Evolutionary conservation across 2,113 vertebrate genomes (phyloP), one percentile per base, ranked within the genome.

Genomic region (Platichthys flesus): DNA sequence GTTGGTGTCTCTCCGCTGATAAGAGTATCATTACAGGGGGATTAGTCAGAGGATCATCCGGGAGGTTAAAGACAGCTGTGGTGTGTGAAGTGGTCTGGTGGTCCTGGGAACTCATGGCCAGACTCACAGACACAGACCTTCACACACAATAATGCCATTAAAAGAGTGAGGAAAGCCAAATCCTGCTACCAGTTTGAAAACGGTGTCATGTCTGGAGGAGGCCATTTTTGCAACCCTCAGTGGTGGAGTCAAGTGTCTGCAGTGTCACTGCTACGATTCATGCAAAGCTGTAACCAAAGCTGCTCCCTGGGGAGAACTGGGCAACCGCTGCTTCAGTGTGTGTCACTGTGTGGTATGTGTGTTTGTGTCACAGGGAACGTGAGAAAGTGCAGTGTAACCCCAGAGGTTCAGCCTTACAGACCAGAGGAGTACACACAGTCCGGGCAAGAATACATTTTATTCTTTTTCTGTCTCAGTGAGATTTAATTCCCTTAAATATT

Each of bases 51-150:
- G 74, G 85, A 86, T 87, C 81, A 87, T 80, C 66, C 76, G 60
- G 74, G 69, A 77, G 78, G 71, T 70, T 67, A 42, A 52, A 81
- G 82, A 87, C 91, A 91, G 89, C 91, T 92, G 91, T 64, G 73
- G 64, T 67, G 74, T 58, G 64, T 66, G 47, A 63, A 85, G 78
- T 79, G 84, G 78, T 78, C 81, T 55, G 49, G 15, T 45, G 66
- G 65, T 80, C 80, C 74, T 91, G 88, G 84, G 91, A 92, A 91
- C 81, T n/a, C 42, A 77, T n/a, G 59, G 62, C 70, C 62, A 15
- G 31, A 59, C 78, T 55, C 37, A 31, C n/a, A 76, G 16, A 75
- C 62, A 0, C 14, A 62, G 23, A 63, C 42, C 60, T 40, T 42
- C 12, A 31, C 42, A 78, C 57, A 75, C 69, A 83, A 60, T 0